Conservation (phyloP, 2,888 invertebrate species). For the Hemithea aestivaria region DNA sequence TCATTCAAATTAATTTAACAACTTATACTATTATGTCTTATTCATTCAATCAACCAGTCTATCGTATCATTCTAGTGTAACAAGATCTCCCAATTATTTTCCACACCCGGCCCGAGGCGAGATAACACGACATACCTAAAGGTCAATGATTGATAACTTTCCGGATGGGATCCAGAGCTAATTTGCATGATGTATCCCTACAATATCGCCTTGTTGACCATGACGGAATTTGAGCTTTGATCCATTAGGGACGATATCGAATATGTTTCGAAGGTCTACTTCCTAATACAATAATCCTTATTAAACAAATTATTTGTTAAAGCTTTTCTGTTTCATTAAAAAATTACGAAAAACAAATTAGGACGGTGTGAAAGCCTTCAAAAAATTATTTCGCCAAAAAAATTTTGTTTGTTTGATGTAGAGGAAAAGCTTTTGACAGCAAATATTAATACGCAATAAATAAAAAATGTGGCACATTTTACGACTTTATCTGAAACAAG, state of each 20-base stretch:
- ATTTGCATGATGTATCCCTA: slow-evolving; percentile 21
- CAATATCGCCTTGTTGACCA: slow-evolving; percentile 6
- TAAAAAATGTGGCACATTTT: slow-evolving; percentile 2
- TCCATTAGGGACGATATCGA: slow-evolving; percentile 8
- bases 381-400: too few species aligned
- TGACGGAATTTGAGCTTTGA: slow-evolving; percentile 11
- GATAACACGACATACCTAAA: slow-evolving; percentile 21
- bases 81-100: slow-evolving; percentile 19
- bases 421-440: too few species aligned
- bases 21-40: too few species aligned
- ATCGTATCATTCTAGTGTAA: slow-evolving; percentile 4
- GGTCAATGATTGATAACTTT: slow-evolving; percentile 27
- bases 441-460: neutral
- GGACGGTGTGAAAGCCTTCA: too few species aligned
- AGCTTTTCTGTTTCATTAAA: too few species aligned
- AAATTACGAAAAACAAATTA: too few species aligned
- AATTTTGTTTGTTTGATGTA: too few species aligned
- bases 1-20: too few species aligned
- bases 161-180: slow-evolving; percentile 21
- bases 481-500: slow-evolving; percentile 10
- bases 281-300: too few species aligned
- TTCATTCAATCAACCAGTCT: too few species aligned
- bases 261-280: slow-evolving; percentile 3
- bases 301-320: too few species aligned
- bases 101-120: slow-evolving; percentile 10